Percentiles rank a stretch among this genome's conserved stretches.
Conservation (phyloP, 1,140 invertebrate genomes). For the Trachymyrmex septentrionalis region DNA sequence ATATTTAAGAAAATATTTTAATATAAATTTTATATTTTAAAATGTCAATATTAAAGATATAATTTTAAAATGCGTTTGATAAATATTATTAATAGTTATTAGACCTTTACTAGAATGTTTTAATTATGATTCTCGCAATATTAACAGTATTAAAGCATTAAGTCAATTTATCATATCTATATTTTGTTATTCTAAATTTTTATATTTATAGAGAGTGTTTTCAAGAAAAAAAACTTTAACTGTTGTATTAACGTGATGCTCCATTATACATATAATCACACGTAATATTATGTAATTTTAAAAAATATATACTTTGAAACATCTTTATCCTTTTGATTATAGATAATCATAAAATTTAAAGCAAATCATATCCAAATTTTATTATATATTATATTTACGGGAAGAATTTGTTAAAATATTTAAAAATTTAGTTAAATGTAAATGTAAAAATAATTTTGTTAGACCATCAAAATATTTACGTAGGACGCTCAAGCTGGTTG, state of each 20-base stretch:
- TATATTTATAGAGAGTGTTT: neutral
- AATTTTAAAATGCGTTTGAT: neutral
- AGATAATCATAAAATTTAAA: neutral
- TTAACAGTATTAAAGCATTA: neutral
- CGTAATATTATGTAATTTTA: neutral
- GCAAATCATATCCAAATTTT: neutral
- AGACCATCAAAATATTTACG: no score
- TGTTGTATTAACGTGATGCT: neutral
- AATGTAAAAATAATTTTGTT: no score
- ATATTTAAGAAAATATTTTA: constrained; percentile 17
- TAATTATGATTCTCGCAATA: neutral
- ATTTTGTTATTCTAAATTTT: neutral
- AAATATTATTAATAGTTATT: neutral
- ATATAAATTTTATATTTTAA: neutral
- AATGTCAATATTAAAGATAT: neutral
- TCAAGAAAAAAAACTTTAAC: neutral
- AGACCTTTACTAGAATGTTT: neutral
- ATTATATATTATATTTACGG: neutral
- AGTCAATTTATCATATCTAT: neutral
- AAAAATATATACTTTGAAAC: neutral
- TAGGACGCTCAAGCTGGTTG: no score
- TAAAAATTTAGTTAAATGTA: no score
- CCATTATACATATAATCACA: neutral
- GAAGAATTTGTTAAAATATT: no score
- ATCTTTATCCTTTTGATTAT: neutral